Evolutionary conservation across 2,797 vertebrate genomes (phyloP).

Genomic region (Gymnoscopelus braueri): DNA sequence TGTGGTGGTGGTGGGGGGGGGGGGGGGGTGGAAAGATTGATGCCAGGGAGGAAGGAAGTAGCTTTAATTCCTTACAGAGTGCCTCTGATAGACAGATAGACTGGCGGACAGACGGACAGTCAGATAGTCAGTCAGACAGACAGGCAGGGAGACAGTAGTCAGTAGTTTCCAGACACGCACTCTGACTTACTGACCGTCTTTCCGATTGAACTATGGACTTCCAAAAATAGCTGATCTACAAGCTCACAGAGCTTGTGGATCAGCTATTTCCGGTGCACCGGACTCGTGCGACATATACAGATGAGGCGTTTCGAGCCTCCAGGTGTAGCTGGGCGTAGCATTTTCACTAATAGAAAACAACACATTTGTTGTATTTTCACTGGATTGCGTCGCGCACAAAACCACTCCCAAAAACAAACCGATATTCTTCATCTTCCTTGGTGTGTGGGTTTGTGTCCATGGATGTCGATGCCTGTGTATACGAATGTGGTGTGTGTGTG

Average conservation of each 20-base stretch:
- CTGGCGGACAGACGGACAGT: background rate
- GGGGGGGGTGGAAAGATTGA: constrained; percentile 44
- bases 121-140: background rate
- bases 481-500: no score
- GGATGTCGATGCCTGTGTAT: no score
- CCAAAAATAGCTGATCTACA: background rate
- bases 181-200: background rate
- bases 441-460: no score
- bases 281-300: no score
- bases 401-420: no score
- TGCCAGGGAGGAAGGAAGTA: constrained; percentile 37
- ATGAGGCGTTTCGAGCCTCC: no score
- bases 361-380: no score
- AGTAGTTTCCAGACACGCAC: background rate
- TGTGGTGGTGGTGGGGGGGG: background rate
- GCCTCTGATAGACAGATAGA: background rate
- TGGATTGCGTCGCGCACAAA: no score
- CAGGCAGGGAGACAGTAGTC: background rate
- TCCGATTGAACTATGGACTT: background rate
- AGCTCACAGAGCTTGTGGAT: background rate
- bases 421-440: no score
- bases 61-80: constrained; percentile 9
- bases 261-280: no score
- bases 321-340: no score
- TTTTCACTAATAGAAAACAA: no score